Percentiles rank a stretch among this genome's conserved stretches.
Evolutionary conservation across 2,888 invertebrate species (phyloP).

Genomic region (Dimorphilus gyrociliatus): DNA sequence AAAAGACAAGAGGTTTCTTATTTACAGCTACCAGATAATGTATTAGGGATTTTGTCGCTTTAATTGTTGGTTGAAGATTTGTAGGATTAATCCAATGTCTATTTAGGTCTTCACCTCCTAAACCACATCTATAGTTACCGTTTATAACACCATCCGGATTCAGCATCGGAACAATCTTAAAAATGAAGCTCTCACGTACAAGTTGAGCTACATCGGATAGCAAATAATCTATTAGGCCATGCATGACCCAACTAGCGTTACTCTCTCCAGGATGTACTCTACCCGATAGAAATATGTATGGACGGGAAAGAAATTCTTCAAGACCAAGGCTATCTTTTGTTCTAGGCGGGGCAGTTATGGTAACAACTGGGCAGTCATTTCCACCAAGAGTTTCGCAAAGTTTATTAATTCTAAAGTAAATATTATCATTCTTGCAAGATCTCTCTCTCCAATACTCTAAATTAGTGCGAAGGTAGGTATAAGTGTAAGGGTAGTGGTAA

Average conservation of each 20-base stretch:
- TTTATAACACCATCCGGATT: slow-evolving; percentile 74
- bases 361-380: slow-evolving; percentile 58
- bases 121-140: slow-evolving; percentile 72
- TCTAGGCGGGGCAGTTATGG: slow-evolving; percentile 46
- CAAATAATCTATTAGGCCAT: slow-evolving; percentile 54
- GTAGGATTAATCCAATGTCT: slow-evolving; percentile 80
- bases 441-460: slow-evolving; percentile 46
- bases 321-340: slow-evolving; percentile 13
- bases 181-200: slow-evolving; percentile 54
- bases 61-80: slow-evolving; percentile 64
- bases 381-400: slow-evolving; percentile 54
- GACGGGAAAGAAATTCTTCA: slow-evolving; percentile 12
- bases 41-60: slow-evolving; percentile 56
- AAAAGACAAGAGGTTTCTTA: slow-evolving; percentile 35
- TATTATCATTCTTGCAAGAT: slow-evolving; percentile 38
- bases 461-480: no score
- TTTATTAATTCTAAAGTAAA: slow-evolving; percentile 50
- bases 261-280: slow-evolving; percentile 75
- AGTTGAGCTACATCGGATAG: slow-evolving; percentile 47
- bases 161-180: slow-evolving; percentile 74
- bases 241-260: slow-evolving; percentile 75
- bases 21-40: slow-evolving; percentile 43
- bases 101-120: slow-evolving; percentile 83
- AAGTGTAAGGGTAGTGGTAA: slow-evolving; percentile 72
- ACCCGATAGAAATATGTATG: slow-evolving; percentile 52